phyloP scores from a whole-genome alignment of 2,888 invertebrate genomes.

The Eristalinus aeneus region DNA sequence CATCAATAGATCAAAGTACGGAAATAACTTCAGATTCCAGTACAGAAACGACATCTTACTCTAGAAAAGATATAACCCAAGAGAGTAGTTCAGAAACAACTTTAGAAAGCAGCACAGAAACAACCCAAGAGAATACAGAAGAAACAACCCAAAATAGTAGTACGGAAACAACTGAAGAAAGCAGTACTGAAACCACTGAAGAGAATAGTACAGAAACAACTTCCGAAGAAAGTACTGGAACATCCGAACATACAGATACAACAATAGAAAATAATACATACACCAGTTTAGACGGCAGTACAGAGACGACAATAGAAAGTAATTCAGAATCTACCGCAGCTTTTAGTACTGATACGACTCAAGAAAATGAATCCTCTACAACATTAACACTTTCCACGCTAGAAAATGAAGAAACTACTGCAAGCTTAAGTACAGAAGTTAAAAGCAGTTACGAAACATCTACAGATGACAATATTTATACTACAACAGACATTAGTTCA shows the following conservation, averaged over 20 bases:
- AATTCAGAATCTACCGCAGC: slow-evolving; percentile 18
- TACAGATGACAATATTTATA: neutral
- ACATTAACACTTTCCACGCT: neutral
- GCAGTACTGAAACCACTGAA: slow-evolving; percentile 47
- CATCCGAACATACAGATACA: slow-evolving; percentile 65
- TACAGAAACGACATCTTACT: neutral
- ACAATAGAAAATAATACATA: slow-evolving; percentile 68
- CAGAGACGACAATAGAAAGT: slow-evolving; percentile 58
- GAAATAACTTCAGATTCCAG: slow-evolving; percentile 35
- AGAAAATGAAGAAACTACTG: neutral
- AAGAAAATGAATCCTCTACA: neutral
- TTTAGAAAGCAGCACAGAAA: slow-evolving; percentile 70
- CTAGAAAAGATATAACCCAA: slow-evolving; percentile 54
- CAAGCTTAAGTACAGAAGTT: neutral
- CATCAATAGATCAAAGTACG: slow-evolving; percentile 47
- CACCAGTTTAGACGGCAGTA: neutral
- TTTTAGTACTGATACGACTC: slow-evolving; percentile 26
- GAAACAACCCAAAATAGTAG: slow-evolving; percentile 59
- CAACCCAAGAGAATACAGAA: slow-evolving; percentile 54
- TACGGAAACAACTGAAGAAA: slow-evolving; percentile 18
- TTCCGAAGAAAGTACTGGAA: slow-evolving; percentile 64
- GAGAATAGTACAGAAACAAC: slow-evolving; percentile 65
- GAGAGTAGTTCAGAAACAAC: slow-evolving; percentile 71
- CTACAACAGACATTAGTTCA: neutral
- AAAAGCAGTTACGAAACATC: neutral